Base-by-base conservation (phyloP, 2,113 vertebrate genomes). In the Glaucidium brasilianum region DNA sequence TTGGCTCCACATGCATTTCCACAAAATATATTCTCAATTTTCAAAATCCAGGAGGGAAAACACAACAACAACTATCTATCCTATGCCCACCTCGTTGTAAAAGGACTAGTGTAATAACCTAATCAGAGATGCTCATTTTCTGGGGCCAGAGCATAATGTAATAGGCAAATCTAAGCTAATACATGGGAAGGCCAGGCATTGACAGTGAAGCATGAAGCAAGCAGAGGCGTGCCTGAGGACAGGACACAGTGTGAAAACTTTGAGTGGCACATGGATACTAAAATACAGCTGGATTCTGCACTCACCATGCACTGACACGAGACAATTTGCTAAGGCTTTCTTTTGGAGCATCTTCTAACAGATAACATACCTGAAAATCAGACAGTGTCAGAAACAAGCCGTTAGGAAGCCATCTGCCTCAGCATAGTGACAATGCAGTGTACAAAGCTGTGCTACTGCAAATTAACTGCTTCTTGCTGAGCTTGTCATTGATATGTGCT, bases 351-450 rank as follows among this genome's bases (percentile, higher is more conserved):
- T 23, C 53, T 89, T 35, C 18, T 90, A 89, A 84, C 62, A 83
- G 73, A 75, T 62, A 87, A 47, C 35, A 66, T 56, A 88, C 64
- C 90, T 95, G 82, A 97, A 85, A 96, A 96, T 58, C 53, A 96
- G 39, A 52, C n/a, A 79, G 37, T 82, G 90, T 80, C 66, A 82
- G 73, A 97, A 95, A 79, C 26, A 94, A 92, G 27, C 64, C 62
- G 69, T 93, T 88, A 85, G 75, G 79, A 75, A 85, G 68, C 47
- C 59, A 91, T 87, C 86, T 97, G 85, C 86, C 64, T 95, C 69
- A 85, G 53, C 30, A 35, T 71, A 72, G 73, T 90, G 75, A 88
- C 56, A 81, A 83, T 30, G 21, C 50, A 79, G 53, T 63, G 74
- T 80, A 96, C 95, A 97, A 90, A 88, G 9, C 30, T 63, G 12